phyloP scores from a whole-genome alignment of 2,113 vertebrate genomes.

The Pollachius pollachius region DNA sequence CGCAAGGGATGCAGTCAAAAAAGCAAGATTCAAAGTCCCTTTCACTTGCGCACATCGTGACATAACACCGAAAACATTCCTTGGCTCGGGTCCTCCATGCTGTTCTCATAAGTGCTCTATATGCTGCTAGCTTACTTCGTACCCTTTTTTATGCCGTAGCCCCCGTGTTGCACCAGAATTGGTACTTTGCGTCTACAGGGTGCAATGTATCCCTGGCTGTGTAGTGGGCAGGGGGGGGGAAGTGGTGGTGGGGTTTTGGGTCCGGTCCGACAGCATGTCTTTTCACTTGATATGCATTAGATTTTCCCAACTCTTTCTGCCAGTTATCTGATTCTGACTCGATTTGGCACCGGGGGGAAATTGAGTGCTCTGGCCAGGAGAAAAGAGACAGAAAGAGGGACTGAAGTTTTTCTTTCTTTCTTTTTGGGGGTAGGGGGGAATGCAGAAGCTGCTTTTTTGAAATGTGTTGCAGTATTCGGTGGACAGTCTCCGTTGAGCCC shows the following conservation, averaged over 20 bases:
- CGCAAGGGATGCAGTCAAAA: no score
- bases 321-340: constrained; percentile 67
- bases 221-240: constrained; percentile 4
- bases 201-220: constrained; percentile 16
- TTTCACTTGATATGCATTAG: constrained; percentile 69
- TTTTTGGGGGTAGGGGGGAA: constrained; percentile 28
- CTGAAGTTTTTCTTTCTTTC: neutral
- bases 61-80: no score
- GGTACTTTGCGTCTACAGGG: neutral
- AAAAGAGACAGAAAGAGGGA: constrained; percentile 23
- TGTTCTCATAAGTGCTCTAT: no score
- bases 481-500: constrained; percentile 36
- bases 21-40: no score
- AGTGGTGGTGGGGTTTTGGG: constrained; percentile 33
- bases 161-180: no score
- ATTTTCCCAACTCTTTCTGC: constrained; percentile 54
- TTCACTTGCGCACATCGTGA: no score
- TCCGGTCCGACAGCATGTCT: constrained; percentile 47
- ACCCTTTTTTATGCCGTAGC: no score
- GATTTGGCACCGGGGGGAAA: constrained; percentile 57
- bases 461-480: constrained; percentile 54
- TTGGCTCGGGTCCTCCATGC: no score
- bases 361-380: constrained; percentile 58
- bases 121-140: no score
- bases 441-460: constrained; percentile 32